Evolutionary conservation across 2,888 invertebrate species (phyloP), one percentile per base, ranked within the genome.

Genomic region (Iselma pallidipennis): DNA sequence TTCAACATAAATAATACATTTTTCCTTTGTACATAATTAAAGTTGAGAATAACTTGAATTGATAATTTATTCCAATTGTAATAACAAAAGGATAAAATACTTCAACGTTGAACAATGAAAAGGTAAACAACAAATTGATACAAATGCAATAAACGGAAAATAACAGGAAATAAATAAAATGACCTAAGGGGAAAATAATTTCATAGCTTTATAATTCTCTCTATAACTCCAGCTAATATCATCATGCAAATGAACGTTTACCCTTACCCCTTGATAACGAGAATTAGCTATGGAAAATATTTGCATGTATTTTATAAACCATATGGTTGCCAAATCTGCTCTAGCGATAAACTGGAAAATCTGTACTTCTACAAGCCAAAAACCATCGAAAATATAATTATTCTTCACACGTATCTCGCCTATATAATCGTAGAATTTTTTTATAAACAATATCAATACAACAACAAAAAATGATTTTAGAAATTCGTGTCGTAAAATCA

Each of bases 221-320:
- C 37, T 58, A 59, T 52, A 58, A 51, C 55, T 49, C 31, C 49
- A 16, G 55, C 59, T 63, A 63, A 63, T 63, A 63, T 53, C 60
- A 57, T 59, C 59, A 63, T 63, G 63, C 60, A 63, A 63, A 63
- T 63, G 49, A 57, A 63, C 63, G 37, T 63, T 63, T 59, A 55
- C 56, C 59, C 55, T 59, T 37, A 52, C 51, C 51, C 49, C 55
- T 50, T 45, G 55, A 59, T 62, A 58, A 55, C 50, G 55, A 29
- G 57, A 62, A 62, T 62, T 59, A 58, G 52, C 52, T 48, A 51
- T 23, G 62, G 62, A 59, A 62, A 61, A 62, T 55, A 62, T 62
- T 58, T 55, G 58, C 58, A 55, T 58, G 58, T 59, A 55, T 62
- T 62, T n/a, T 62, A 62, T 55, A 55, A 55, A 59, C 42, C 62